These are phyloP conservation scores for Proisotoma minuta DNA, from an alignment of 2,888 invertebrate genomes.

Conservation along the genomic window DNA sequence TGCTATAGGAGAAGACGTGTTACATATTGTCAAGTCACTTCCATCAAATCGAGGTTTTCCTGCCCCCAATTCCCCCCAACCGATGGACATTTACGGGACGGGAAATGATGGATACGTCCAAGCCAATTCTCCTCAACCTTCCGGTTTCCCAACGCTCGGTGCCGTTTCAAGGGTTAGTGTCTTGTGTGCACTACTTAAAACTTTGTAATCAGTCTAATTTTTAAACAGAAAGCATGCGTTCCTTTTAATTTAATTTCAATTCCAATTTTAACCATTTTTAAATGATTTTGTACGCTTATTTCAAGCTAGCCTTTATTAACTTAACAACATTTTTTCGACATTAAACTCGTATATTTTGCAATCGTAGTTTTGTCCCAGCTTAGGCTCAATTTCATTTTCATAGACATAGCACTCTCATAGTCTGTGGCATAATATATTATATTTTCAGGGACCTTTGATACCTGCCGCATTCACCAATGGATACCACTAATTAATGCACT, in stretches of 20 bases:
- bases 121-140: constrained; percentile 92
- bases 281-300: too few species aligned
- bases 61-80: constrained; percentile 86
- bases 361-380: too few species aligned
- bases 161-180: constrained; percentile 54
- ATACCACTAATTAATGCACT: constrained; percentile 49
- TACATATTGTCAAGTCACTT: constrained; percentile 34
- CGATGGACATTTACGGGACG: constrained; percentile 89
- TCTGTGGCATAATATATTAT: constrained; percentile 47
- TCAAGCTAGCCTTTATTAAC: too few species aligned
- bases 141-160: constrained; percentile 89
- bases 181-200: constrained; percentile 46
- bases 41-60: constrained; percentile 68
- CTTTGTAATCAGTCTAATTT: constrained; percentile 40
- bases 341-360: too few species aligned
- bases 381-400: too few species aligned
- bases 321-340: too few species aligned
- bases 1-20: constrained; percentile 35
- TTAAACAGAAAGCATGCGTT: not conserved
- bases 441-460: constrained; percentile 88
- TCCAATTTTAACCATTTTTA: too few species aligned
- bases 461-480: constrained; percentile 98
- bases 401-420: too few species aligned
- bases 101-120: constrained; percentile 80
- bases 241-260: not conserved